Conservation (phyloP, 2,888 invertebrate genomes). For the Caenorhabditis becei region DNA sequence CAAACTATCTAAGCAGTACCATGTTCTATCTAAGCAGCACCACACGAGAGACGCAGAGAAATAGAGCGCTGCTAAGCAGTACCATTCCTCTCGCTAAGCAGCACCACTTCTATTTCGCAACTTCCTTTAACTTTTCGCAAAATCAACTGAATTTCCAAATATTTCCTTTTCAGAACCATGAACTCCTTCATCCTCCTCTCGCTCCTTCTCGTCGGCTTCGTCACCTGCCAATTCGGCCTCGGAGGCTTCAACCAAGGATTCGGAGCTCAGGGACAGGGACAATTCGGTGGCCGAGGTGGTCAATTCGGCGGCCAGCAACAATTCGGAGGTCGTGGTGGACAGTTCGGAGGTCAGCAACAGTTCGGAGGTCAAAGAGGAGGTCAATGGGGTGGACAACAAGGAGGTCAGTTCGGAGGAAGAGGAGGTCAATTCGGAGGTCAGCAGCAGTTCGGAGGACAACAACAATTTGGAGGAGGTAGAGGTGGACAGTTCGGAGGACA, state of each 20-base stretch:
- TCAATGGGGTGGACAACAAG: background rate
- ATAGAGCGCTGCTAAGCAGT: too few species aligned
- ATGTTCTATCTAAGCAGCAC: background rate
- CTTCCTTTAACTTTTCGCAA: background rate
- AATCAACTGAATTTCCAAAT: background rate
- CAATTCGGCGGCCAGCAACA: conserved; percentile 38
- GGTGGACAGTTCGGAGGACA: conserved; percentile 4
- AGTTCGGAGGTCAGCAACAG: conserved; percentile 21
- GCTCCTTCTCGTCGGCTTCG: conserved; percentile 42
- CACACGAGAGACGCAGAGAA: too few species aligned
- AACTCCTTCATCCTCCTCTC: conserved; percentile 25
- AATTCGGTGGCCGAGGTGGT: conserved; percentile 33
- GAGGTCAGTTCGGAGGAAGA: conserved; percentile 17
- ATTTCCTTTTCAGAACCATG: conserved; percentile 32
- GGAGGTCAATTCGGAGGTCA: conserved; percentile 18
- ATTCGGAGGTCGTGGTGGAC: conserved; percentile 23
- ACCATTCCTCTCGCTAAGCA: too few species aligned
- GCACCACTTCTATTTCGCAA: too few species aligned
- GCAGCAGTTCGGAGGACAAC: conserved; percentile 20
- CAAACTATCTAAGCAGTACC: too few species aligned
- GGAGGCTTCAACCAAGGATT: conserved; percentile 30
- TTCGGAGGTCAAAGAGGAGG: conserved; percentile 1
- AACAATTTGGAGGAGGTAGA: background rate
- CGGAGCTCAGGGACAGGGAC: background rate
- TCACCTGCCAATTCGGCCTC: conserved; percentile 30